A percentile compares a stretch with the other conserved stretches of the same genome.
phyloP scores from a whole-genome alignment of 2,797 vertebrate genomes.

The Cossypha polioptera region DNA sequence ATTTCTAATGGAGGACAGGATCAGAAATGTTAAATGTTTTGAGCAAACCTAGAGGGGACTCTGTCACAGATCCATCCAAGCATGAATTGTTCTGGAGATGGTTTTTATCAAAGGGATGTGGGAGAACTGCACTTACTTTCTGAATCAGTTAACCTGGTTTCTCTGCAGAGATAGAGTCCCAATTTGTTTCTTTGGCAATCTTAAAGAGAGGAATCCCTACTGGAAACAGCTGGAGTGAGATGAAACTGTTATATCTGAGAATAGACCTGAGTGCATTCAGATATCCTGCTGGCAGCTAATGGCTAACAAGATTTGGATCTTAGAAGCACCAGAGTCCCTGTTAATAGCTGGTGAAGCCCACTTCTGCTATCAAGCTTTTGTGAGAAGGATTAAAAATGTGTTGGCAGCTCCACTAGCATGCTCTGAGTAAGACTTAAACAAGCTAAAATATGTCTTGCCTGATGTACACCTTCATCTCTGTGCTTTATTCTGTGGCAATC shows the following conservation, averaged over 20 bases:
- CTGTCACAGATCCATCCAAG: constrained; percentile 27
- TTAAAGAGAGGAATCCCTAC: constrained; percentile 26
- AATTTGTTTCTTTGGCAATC: constrained; percentile 1
- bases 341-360: constrained; percentile 18
- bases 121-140: constrained; percentile 4
- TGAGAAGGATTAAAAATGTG: constrained; percentile 16
- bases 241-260: constrained; percentile 9
- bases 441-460: background rate
- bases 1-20: constrained; percentile 4
- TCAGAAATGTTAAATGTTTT: constrained; percentile 28
- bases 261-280: constrained; percentile 10
- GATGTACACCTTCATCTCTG: background rate
- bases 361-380: constrained; percentile 13
- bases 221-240: constrained; percentile 41
- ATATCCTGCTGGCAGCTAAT: constrained; percentile 32
- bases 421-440: background rate
- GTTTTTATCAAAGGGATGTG: background rate
- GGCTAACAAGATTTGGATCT: constrained; percentile 41
- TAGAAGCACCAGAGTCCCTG: background rate
- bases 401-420: background rate
- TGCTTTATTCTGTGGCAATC: background rate
- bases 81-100: constrained; percentile 14
- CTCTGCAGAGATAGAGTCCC: background rate
- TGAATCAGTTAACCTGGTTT: constrained; percentile 46
- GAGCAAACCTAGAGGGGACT: constrained; percentile 3